Base-by-base conservation (phyloP, 1,140 invertebrate species). In the Zelostemma sp. region DNA sequence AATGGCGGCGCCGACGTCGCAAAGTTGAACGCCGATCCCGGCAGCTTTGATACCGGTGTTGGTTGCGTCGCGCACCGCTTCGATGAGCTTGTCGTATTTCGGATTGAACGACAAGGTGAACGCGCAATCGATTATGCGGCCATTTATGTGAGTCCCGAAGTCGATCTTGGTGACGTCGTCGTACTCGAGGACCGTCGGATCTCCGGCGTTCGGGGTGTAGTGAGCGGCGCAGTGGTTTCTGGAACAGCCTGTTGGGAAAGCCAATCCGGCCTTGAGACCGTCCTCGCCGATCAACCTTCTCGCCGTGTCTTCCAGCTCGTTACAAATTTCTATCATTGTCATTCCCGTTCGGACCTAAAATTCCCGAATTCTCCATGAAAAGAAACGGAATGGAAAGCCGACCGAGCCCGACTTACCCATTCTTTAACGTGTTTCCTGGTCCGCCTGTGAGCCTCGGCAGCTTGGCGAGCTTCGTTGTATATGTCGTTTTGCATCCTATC, bases 101-200 rank as follows among this genome's bases (percentile, higher is more conserved):
- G 94, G 91, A 87, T 99, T 97, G 80, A 99, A 99, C 16, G 96
- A 90, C 58, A 99, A 81, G 3, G 98, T 99, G 85, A 99, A 99
- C 14, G 98, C 98, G 87, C 98, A 99, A 84, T 99, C 98, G 64
- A 99, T 99, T 56, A 99, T 99, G 41, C 96, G 90, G 4, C 97
- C 98, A 86, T 99, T 99, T 43, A 99, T 96, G 83, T 99, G 98
- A 21, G 97, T 98, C 51, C 98, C 98, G 87, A 99, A 99, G 86
- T 99, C 98, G 79, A 99, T 98, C 86, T 99, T 99, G 54, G 97
- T 97, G 1, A 99, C 97, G 87, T 99, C 98, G 81, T 99, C 97
- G 77, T 96, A 95, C 65, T 93, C 88, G 11, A 99, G 87, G 15
- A 99, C 96, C 0, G 97, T 99, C 1, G 90, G 88, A 85, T 99